These are phyloP conservation scores for Picus viridis DNA, from an alignment of 2,797 vertebrate species.

Conservation along the genomic window DNA sequence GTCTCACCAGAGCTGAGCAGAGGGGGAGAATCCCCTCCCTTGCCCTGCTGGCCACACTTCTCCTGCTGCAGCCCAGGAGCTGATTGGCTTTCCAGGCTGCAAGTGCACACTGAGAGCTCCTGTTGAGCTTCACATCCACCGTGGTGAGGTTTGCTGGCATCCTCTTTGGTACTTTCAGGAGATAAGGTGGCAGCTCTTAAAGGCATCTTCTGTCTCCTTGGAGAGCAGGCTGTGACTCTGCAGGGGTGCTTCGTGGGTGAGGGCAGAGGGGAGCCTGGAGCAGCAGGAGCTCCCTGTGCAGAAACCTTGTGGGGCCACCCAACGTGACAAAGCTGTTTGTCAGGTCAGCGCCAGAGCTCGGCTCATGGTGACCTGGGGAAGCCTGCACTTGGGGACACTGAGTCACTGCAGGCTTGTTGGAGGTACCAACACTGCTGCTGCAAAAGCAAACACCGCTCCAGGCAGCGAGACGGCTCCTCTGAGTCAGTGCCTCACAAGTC, in stretches of 20 bases:
- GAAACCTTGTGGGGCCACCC: not conserved
- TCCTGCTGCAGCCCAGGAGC: no score
- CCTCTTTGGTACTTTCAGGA: not conserved
- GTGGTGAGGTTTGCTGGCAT: not conserved
- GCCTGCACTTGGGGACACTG: not conserved
- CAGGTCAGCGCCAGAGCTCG: not conserved
- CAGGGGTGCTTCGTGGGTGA: fast-evolving
- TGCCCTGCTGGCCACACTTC: no score
- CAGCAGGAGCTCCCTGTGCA: not conserved
- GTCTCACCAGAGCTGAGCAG: no score
- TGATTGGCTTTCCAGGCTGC: no score
- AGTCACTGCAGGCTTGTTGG: fast-evolving
- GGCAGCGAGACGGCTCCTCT: fast-evolving
- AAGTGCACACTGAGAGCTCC: no score
- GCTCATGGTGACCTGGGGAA: fast-evolving
- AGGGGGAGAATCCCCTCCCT: no score
- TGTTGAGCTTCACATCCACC: no score
- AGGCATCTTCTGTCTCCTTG: not conserved
- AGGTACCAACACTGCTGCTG: not conserved
- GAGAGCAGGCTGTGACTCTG: not conserved
- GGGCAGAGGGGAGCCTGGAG: fast-evolving
- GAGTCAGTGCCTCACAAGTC: fast-evolving
- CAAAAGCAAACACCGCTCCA: not conserved
- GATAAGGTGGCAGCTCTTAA: not conserved
- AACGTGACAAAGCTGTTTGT: not conserved